Percentiles rank a stretch among this genome's conserved stretches.
Evolutionary conservation across 2,888 invertebrate genomes (phyloP).

Genomic region (Xanthostigma xanthostigma): DNA sequence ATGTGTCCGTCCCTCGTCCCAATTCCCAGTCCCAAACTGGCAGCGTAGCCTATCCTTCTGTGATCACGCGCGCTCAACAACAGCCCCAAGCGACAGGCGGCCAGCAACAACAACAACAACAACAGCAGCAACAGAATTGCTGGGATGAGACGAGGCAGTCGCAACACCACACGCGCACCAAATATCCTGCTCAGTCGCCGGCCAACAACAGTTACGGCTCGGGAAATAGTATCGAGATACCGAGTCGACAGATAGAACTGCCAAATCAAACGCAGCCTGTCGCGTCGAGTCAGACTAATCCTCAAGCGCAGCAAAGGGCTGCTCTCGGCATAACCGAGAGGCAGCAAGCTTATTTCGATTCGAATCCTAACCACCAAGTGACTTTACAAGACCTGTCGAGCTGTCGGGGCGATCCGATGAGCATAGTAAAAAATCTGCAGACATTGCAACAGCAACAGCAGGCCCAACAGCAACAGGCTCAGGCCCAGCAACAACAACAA

Average conservation of each 20-base stretch:
- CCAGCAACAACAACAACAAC: slow-evolving; percentile 28
- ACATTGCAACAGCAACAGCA: slow-evolving; percentile 34
- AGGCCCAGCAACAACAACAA: slow-evolving; percentile 38
- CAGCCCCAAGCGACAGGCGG: slow-evolving; percentile 24
- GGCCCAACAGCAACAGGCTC: slow-evolving; percentile 28
- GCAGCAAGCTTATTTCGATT: slow-evolving; percentile 51
- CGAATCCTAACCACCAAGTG: slow-evolving; percentile 37
- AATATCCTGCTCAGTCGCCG: slow-evolving; percentile 31
- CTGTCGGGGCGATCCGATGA: slow-evolving; percentile 62
- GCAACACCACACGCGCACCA: slow-evolving; percentile 28
- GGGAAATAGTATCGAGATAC: slow-evolving; percentile 25
- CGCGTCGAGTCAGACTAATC: slow-evolving; percentile 13
- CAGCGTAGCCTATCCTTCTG: slow-evolving; percentile 63
- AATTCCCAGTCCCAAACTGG: slow-evolving; percentile 39
- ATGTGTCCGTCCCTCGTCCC: slow-evolving; percentile 50
- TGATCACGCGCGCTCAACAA: slow-evolving; percentile 51
- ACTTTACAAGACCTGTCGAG: slow-evolving; percentile 56
- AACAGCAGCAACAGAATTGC: slow-evolving; percentile 36
- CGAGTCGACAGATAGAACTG: slow-evolving; percentile 18
- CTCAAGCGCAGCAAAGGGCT: slow-evolving; percentile 29
- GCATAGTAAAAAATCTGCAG: slow-evolving; percentile 57
- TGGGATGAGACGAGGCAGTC: slow-evolving; percentile 37
- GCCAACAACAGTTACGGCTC: slow-evolving; percentile 30
- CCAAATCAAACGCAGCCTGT: slow-evolving; percentile 14
- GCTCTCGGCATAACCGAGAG: slow-evolving; percentile 34